A percentile compares a stretch with the other conserved stretches of the same genome.
Evolutionary conservation across 2,888 invertebrate genomes (phyloP).

Genomic region (Monopis laevigella): DNA sequence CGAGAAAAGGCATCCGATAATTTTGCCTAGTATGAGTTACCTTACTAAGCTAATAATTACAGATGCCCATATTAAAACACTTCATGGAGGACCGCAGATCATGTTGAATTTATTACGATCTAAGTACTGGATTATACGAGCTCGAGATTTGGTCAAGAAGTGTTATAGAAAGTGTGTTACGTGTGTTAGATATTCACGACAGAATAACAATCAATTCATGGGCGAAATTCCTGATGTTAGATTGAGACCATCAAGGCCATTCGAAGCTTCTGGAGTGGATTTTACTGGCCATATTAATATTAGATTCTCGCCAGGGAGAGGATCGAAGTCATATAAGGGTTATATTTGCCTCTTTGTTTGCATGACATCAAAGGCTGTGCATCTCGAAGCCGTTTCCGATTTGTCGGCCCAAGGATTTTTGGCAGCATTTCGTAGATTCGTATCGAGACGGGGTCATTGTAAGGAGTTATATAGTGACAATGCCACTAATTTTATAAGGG

Average conservation of each 20-base stretch:
- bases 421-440: constrained; percentile 21
- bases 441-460: constrained; percentile 15
- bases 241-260: constrained; percentile 10
- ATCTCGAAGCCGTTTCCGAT: constrained; percentile 26
- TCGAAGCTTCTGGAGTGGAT: constrained; percentile 13
- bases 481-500: too few species aligned
- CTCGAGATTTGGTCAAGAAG: not conserved
- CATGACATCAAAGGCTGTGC: constrained; percentile 23
- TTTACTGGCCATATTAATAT: constrained; percentile 15
- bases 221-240: constrained; percentile 10
- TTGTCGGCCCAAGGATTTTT: constrained; percentile 24
- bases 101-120: constrained; percentile 20
- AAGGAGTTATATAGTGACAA: too few species aligned
- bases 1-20: constrained; percentile 19
- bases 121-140: constrained; percentile 21
- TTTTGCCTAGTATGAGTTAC: constrained; percentile 17
- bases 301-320: constrained; percentile 14
- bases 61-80: constrained; percentile 18
- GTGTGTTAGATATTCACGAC: constrained; percentile 2
- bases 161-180: constrained; percentile 4
- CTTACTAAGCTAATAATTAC: constrained; percentile 18
- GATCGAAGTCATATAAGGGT: constrained; percentile 10
- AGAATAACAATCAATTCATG: constrained; percentile 8
- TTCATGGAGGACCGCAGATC: constrained; percentile 24
- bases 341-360: constrained; percentile 20